Conservation (phyloP, 2,888 invertebrate genomes). For the Polymixis lichenea region DNA sequence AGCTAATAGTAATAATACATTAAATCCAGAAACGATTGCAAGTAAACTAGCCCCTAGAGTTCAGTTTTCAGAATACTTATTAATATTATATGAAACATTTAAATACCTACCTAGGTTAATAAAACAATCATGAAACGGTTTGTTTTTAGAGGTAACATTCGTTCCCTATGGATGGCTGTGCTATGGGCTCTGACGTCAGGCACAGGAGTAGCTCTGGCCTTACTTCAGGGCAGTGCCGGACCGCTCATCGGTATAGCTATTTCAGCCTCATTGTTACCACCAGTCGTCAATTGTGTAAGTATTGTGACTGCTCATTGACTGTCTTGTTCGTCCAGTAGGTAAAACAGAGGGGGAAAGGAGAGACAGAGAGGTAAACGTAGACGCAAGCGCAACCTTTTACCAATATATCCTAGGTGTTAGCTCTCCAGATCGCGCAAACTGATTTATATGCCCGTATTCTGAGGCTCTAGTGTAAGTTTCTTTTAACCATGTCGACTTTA, state of each 20-base stretch:
- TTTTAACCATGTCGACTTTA: too few species aligned
- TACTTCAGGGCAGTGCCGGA: constrained; percentile 95
- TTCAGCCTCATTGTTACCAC: constrained; percentile 95
- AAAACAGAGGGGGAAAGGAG: too few species aligned
- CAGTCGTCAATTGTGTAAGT: constrained; percentile 96
- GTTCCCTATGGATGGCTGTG: constrained; percentile 94
- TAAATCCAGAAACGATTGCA: background rate
- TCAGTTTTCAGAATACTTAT: background rate
- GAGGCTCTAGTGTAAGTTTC: too few species aligned
- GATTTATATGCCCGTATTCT: background rate
- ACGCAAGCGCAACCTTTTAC: background rate
- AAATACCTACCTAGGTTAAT: constrained; percentile 5
- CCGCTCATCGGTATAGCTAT: constrained; percentile 97
- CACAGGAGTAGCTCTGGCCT: constrained; percentile 95
- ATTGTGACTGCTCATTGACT: background rate
- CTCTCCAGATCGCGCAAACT: background rate
- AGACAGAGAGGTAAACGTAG: background rate
- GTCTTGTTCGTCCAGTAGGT: too few species aligned
- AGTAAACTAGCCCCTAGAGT: background rate
- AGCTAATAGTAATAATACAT: constrained; percentile 4
- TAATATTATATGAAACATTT: constrained; percentile 11
- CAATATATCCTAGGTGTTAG: background rate
- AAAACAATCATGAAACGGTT: constrained; percentile 2
- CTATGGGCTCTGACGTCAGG: constrained; percentile 94
- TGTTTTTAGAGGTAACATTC: constrained; percentile 91